Base-by-base conservation (phyloP, 2,888 invertebrate genomes). In the Drosophila fulvimacula region DNA sequence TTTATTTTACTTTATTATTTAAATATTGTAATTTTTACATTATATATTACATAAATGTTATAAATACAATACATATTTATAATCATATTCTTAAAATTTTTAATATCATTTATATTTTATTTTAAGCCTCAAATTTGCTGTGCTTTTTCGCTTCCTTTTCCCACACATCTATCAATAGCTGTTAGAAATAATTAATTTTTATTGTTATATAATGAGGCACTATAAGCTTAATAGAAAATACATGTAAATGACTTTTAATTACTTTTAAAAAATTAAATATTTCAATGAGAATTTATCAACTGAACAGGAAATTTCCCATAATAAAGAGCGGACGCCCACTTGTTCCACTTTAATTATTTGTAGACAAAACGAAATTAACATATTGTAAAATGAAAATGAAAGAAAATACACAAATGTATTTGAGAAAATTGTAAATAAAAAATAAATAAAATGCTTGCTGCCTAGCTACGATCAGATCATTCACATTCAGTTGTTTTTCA, bases 321-420 rank as follows among this genome's bases (percentile, higher is more conserved):
- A 30, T 30, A 17, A 46, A 30, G 10, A 17, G 46, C 17, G n/a
- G 0, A 30, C 46, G 27, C 46, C 46, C 46, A 46, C 27, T 30
- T 11, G 27, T 46, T 46, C n/a, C 46, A 46, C 11, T 30, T 46
- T 11, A 30, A n/a, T 17, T 46, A 30, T 10, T 46, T 27, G 17
- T 4, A 32, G 6, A 13, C 1, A 13, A 17, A 30, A 1, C 11
- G 17, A 32, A 48, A 56, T 56, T 56, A 39, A 42, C 55, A 56
- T 56, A 56, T 42, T 42, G 11, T 41, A 30, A 55, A 42, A 48
- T 30, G 6, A 21, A 27, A 30, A 30, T 30, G 6, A 21, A 30
- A 42, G n/a, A 42, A 44, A n/a, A 46, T n/a, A 15, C 44, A 44
- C 15, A 21, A 42, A 32, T 42, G 5, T 41, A 6, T 42, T 34